These are phyloP conservation scores for Gymnocypris eckloni DNA, from an alignment of 2,797 vertebrate genomes.

Conservation along the genomic window DNA sequence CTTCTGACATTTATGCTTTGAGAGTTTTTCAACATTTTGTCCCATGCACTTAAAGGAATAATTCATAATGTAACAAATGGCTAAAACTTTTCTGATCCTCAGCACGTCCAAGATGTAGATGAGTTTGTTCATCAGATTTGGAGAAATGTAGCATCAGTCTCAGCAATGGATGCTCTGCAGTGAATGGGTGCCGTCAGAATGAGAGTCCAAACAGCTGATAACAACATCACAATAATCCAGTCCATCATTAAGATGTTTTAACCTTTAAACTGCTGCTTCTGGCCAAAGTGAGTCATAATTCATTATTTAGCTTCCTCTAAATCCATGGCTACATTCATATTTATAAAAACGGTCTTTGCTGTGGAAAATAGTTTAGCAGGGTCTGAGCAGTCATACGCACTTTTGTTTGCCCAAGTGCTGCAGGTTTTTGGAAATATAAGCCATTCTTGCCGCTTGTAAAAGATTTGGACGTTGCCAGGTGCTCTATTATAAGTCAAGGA, in stretches of 20 bases:
- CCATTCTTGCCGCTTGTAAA: too few relatives aligned
- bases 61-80: not conserved
- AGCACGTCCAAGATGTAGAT: not conserved
- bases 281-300: not conserved
- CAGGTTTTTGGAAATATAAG: too few relatives aligned
- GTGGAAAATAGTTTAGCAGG: too few relatives aligned
- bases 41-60: not conserved
- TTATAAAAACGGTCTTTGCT: too few relatives aligned
- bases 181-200: not conserved
- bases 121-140: not conserved
- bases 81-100: not conserved
- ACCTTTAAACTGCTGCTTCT: not conserved
- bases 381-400: too few relatives aligned
- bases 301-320: not conserved
- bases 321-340: too few relatives aligned
- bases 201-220: not conserved
- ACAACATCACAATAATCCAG: not conserved
- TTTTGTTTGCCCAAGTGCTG: too few relatives aligned
- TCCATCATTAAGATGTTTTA: not conserved
- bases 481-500: too few relatives aligned
- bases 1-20: not conserved
- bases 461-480: too few relatives aligned
- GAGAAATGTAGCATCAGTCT: not conserved
- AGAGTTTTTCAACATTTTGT: not conserved
- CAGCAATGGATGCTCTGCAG: too few relatives aligned